Evolutionary conservation across 2,113 vertebrate species (phyloP).

Genomic region (Polypterus bichir): DNA sequence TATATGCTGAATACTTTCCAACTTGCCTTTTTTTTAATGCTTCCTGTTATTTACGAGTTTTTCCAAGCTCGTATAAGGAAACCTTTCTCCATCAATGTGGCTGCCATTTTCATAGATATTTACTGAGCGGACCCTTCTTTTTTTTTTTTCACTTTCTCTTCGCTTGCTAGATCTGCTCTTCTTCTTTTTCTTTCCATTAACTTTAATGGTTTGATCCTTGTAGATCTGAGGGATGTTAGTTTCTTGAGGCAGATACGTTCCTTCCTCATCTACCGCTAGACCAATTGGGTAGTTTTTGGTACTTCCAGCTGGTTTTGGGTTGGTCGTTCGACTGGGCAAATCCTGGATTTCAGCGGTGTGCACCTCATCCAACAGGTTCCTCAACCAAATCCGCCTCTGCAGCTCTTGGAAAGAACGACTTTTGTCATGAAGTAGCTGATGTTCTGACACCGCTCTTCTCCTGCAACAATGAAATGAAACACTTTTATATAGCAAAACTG

Average conservation of each 20-base stretch:
- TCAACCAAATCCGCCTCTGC: constrained; percentile 73
- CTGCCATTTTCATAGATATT: constrained; percentile 28
- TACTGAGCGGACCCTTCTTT: constrained; percentile 61
- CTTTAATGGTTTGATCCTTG: constrained; percentile 66
- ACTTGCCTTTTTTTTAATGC: neutral
- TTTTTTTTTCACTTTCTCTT: constrained; percentile 83
- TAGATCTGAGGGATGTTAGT: constrained; percentile 79
- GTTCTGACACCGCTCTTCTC: constrained; percentile 84
- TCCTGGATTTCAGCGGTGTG: constrained; percentile 73
- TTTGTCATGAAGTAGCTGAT: constrained; percentile 91
- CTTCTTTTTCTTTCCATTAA: constrained; percentile 69
- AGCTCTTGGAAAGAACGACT: constrained; percentile 78
- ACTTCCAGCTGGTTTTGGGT: constrained; percentile 67
- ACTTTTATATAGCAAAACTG: no score
- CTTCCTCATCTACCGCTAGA: constrained; percentile 58
- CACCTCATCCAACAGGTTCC: constrained; percentile 77
- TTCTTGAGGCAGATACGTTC: constrained; percentile 72
- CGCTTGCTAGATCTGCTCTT: constrained; percentile 74
- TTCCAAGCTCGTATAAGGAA: constrained; percentile 30
- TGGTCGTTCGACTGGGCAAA: constrained; percentile 41
- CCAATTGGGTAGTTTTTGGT: constrained; percentile 70
- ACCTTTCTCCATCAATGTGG: constrained; percentile 31
- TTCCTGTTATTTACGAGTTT: constrained; percentile 26
- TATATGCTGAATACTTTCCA: neutral
- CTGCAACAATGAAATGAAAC: constrained; percentile 35